These are phyloP conservation scores for human DNA, from an alignment of 2,113 vertebrate species.

Conservation along the genomic window GRCh38 chr12:86102501-86103000, in stretches of 20 bases:
- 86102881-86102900: not conserved
- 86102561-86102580: not conserved
- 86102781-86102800: not conserved
- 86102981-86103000: not conserved
- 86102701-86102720: not conserved
- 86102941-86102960: not conserved
- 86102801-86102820: not conserved
- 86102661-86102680: not conserved
- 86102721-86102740: not conserved
- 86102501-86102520: conserved; percentile 47
- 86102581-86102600: not conserved
- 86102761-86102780: not conserved
- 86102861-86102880: not conserved
- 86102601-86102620: not conserved
- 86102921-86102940: not conserved
- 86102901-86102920: not conserved
- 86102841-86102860: not conserved
- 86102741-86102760: not conserved
- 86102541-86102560: not conserved
- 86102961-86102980: not conserved
- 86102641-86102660: not conserved
- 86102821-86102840: not conserved
- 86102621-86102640: not conserved
- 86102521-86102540: conserved; percentile 65
- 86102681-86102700: not conserved